Evolutionary conservation across 1,140 invertebrate genomes (phyloP).

Genomic region (Orchestia grillus): DNA sequence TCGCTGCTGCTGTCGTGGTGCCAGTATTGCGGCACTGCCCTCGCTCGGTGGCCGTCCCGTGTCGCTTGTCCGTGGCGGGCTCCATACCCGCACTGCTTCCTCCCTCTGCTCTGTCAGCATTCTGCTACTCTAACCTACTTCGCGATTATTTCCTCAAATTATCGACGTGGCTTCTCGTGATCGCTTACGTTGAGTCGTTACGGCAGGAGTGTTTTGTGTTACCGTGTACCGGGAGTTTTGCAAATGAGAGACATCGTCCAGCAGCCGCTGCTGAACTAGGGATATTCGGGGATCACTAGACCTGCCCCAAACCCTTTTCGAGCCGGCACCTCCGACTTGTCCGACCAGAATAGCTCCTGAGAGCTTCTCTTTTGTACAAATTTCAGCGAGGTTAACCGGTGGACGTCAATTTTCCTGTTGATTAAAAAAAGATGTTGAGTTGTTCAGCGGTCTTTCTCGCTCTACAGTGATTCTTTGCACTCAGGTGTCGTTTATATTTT

Average conservation of each 20-base stretch:
- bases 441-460: neutral
- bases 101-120: neutral
- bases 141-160: neutral
- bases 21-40: conserved; percentile 56
- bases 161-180: neutral
- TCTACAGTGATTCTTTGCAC: neutral
- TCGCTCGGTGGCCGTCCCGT: neutral
- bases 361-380: neutral
- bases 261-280: neutral
- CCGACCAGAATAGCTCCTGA: neutral
- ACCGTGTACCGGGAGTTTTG: neutral
- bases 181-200: neutral
- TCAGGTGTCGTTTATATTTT: neutral
- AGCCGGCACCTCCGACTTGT: conserved; percentile 6
- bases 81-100: neutral
- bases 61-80: neutral
- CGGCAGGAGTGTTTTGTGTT: neutral
- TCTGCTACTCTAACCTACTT: neutral
- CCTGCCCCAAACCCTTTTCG: conserved; percentile 19
- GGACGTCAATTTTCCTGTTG: neutral
- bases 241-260: neutral
- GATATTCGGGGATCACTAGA: neutral
- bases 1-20: conserved; percentile 40
- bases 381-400: neutral
- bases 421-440: neutral